These are phyloP conservation scores for Isichthys henryi DNA, from an alignment of 2,113 vertebrate genomes.

Conservation along the genomic window DNA sequence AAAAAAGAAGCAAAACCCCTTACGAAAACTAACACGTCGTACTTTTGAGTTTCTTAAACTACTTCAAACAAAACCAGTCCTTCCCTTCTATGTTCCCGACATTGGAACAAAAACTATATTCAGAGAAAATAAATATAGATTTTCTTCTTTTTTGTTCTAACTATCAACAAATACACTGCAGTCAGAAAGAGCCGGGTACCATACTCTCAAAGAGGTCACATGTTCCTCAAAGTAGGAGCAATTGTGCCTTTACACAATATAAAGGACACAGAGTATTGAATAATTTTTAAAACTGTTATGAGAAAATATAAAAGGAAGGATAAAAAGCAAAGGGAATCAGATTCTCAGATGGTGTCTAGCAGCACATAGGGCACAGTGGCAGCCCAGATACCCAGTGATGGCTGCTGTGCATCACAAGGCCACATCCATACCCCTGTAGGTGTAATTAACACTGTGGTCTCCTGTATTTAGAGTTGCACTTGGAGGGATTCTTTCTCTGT, in stretches of 20 bases:
- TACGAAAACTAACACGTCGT: neutral
- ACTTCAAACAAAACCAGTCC: conserved; percentile 12
- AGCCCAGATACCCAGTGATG: conserved; percentile 38
- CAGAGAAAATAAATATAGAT: conserved; percentile 6
- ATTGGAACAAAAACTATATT: conserved; percentile 7
- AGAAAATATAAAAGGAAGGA: neutral
- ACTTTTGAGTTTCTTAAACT: neutral
- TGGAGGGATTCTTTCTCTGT: conserved; percentile 27
- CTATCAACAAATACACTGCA: conserved; percentile 1
- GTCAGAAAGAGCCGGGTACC: neutral
- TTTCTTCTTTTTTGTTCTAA: neutral
- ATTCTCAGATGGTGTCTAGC: neutral
- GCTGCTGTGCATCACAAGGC: neutral
- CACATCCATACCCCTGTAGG: conserved; percentile 7
- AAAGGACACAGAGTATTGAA: neutral
- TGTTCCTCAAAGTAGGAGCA: neutral
- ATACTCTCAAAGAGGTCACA: conserved; percentile 12
- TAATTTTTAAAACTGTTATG: neutral
- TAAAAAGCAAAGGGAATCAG: neutral
- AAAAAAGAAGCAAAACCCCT: neutral
- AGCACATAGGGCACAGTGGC: neutral
- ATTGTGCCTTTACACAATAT: neutral
- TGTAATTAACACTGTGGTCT: conserved; percentile 49
- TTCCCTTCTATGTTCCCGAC: neutral
- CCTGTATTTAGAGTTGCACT: conserved; percentile 52